Conservation (phyloP, 2,888 invertebrate genomes). For the Polyploca ridens region DNA sequence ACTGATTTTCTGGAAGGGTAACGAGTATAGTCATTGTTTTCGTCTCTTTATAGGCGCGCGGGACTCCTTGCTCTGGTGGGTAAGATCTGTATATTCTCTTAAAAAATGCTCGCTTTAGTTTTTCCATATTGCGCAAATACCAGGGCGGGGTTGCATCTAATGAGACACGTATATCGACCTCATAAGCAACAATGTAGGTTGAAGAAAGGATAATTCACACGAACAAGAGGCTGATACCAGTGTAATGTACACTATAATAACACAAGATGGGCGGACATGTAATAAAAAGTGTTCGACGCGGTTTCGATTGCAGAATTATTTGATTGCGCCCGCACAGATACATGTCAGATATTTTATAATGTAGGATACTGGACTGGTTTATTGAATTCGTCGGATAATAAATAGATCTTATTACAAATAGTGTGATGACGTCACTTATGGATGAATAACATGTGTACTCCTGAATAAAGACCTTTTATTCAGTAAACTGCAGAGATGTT, state of each 20-base stretch:
- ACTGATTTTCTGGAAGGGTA: too few species aligned
- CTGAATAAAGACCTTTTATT: too few species aligned
- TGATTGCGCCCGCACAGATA: background rate
- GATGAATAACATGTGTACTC: too few species aligned
- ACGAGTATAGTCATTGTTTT: too few species aligned
- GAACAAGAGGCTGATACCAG: background rate
- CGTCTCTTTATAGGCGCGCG: too few species aligned
- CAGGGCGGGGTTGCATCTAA: background rate
- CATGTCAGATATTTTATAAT: background rate
- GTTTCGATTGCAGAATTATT: background rate
- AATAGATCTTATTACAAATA: background rate
- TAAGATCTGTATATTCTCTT: background rate
- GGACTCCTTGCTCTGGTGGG: too few species aligned
- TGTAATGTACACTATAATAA: background rate
- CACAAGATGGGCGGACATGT: constrained; percentile 12
- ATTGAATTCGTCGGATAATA: background rate
- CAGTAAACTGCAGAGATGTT: too few species aligned
- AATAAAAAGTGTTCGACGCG: background rate
- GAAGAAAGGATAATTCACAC: constrained; percentile 11
- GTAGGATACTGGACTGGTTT: background rate
- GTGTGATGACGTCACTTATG: too few species aligned
- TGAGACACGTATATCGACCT: constrained; percentile 3
- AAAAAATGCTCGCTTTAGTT: background rate
- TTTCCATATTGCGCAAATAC: background rate
- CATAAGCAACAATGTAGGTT: constrained; percentile 6